A percentile compares a stretch with the other conserved stretches of the same genome.
Evolutionary conservation across 2,797 vertebrate species (phyloP).

Genomic region (Psittacula echo): DNA sequence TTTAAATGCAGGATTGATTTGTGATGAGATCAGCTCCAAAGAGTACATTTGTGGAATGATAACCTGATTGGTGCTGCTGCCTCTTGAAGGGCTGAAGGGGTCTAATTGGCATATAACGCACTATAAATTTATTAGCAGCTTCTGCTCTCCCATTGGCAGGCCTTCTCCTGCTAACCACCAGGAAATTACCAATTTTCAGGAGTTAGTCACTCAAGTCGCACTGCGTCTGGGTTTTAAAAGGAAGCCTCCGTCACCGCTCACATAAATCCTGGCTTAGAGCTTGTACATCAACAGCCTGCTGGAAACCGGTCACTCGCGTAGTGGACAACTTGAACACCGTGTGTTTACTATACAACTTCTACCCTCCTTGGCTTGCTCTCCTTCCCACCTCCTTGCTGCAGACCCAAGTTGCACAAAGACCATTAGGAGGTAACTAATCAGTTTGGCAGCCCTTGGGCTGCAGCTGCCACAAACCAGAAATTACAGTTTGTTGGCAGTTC

Average conservation of each 20-base stretch:
- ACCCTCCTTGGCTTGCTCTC: neutral
- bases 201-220: slow-evolving; percentile 76
- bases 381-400: neutral
- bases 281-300: neutral
- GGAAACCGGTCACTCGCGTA: neutral
- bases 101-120: slow-evolving; percentile 77
- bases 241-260: neutral
- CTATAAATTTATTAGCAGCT: slow-evolving; percentile 78
- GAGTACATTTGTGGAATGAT: slow-evolving; percentile 45
- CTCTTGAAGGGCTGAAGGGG: slow-evolving; percentile 53
- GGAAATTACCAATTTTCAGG: slow-evolving; percentile 79
- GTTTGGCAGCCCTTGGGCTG: neutral
- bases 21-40: slow-evolving; percentile 45
- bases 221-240: slow-evolving; percentile 33
- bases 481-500: slow-evolving; percentile 1
- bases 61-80: slow-evolving; percentile 49
- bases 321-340: neutral
- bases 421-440: neutral
- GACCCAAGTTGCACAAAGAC: neutral
- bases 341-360: neutral
- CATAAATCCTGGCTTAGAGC: slow-evolving; percentile 52
- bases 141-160: slow-evolving; percentile 62
- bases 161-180: slow-evolving; percentile 68
- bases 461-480: slow-evolving; percentile 34
- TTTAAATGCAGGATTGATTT: slow-evolving; percentile 54